Conservation (phyloP, 2,113 vertebrate genomes). For the Zeus faber region DNA sequence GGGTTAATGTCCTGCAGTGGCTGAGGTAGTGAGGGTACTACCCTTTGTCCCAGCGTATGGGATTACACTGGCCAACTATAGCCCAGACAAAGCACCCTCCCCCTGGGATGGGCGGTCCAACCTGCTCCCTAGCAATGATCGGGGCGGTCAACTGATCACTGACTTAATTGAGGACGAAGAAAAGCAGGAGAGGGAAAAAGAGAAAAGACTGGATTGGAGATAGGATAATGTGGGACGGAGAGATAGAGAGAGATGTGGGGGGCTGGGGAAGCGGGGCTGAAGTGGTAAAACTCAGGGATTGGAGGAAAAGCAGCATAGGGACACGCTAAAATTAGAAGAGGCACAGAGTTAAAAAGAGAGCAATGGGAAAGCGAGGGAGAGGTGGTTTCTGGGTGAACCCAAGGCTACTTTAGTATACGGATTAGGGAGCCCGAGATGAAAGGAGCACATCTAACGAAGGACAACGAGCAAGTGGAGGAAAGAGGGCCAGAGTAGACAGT, state of each 20-base stretch:
- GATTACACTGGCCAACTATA: constrained; percentile 81
- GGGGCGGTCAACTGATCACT: constrained; percentile 77
- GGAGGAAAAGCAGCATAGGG: constrained; percentile 24
- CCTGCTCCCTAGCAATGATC: constrained; percentile 67
- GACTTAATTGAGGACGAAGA: constrained; percentile 79
- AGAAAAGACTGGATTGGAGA: constrained; percentile 4
- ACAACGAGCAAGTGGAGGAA: constrained; percentile 29
- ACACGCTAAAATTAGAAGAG: constrained; percentile 56
- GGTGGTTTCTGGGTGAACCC: constrained; percentile 22
- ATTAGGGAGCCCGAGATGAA: constrained; percentile 64
- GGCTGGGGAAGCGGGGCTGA: constrained; percentile 13
- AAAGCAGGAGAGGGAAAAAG: constrained; percentile 12
- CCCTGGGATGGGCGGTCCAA: constrained; percentile 69
- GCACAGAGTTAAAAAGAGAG: constrained; percentile 51
- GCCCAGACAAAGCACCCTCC: constrained; percentile 78
- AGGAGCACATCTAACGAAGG: constrained; percentile 52
- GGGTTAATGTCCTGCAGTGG: constrained; percentile 70
- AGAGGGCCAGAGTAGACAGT: constrained; percentile 41
- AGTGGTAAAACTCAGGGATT: constrained; percentile 7
- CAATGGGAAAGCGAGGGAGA: constrained; percentile 39
- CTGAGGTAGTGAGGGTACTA: constrained; percentile 55
- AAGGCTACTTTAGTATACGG: constrained; percentile 49
- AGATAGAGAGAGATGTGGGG: constrained; percentile 21
- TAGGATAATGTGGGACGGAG: constrained; percentile 6
- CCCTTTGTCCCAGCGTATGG: constrained; percentile 72